These are phyloP conservation scores for Drosophila colorata DNA, from an alignment of 2,888 invertebrate genomes.

Conservation along the genomic window DNA sequence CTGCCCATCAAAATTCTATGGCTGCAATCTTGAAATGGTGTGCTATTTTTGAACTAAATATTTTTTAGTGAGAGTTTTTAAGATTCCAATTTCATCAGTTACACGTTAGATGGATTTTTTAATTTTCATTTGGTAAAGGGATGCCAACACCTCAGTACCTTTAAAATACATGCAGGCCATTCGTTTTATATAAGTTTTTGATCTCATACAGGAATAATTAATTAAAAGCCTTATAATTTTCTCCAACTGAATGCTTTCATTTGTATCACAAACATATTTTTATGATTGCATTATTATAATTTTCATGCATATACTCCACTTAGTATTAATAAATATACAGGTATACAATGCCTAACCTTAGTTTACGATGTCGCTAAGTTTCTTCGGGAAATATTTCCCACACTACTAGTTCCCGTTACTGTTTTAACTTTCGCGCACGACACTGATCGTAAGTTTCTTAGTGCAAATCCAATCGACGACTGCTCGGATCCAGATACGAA, in stretches of 20 bases:
- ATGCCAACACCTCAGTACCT: not conserved
- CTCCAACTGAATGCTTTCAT: not conserved
- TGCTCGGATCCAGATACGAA: constrained; percentile 22
- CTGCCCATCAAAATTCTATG: constrained; percentile 10
- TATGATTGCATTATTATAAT: not conserved
- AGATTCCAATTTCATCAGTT: not conserved
- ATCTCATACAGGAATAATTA: too few relatives aligned
- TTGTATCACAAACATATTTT: not conserved
- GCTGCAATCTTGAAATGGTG: constrained; percentile 33
- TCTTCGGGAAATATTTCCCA: not conserved
- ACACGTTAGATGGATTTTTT: not conserved
- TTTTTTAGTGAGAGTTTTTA: constrained; percentile 13
- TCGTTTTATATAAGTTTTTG: too few relatives aligned
- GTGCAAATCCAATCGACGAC: constrained; percentile 18
- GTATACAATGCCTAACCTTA: constrained; percentile 2
- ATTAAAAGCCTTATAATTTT: too few relatives aligned
- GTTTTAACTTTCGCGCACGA: not conserved
- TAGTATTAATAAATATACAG: not conserved
- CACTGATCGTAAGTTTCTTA: constrained; percentile 1
- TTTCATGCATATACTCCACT: not conserved
- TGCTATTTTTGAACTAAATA: constrained; percentile 40
- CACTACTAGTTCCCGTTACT: not conserved
- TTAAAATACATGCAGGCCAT: not conserved
- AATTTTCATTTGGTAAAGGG: not conserved
- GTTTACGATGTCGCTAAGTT: not conserved